Conservation (phyloP, 2,797 vertebrate species). For the Periparus ater region DNA sequence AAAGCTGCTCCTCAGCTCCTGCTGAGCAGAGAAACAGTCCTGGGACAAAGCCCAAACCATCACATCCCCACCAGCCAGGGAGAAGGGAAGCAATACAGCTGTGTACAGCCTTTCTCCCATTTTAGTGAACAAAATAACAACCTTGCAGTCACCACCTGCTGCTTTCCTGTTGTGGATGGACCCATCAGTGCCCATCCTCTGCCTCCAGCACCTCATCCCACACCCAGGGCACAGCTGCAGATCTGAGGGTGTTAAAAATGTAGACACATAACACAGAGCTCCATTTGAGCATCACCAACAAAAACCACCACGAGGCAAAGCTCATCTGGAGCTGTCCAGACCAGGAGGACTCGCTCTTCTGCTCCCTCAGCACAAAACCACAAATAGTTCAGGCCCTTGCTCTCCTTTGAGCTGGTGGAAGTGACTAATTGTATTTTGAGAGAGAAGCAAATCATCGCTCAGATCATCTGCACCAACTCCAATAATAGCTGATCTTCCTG, state of each 20-base stretch:
- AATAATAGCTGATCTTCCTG: slow-evolving; percentile 19
- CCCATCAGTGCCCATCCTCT: background rate
- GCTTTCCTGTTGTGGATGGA: fast-evolving
- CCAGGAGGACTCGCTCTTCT: background rate
- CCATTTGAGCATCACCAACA: background rate
- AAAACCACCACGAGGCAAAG: background rate
- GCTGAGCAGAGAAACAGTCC: background rate
- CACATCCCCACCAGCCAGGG: background rate
- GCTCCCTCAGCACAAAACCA: background rate
- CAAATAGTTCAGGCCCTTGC: slow-evolving; percentile 18
- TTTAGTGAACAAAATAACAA: background rate
- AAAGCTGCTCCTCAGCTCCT: background rate
- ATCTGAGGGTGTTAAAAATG: background rate
- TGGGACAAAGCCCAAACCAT: background rate
- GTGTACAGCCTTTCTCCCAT: fast-evolving
- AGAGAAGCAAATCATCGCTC: slow-evolving; percentile 2
- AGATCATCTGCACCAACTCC: slow-evolving; percentile 1
- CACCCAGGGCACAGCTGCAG: background rate
- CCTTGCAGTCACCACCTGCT: no score
- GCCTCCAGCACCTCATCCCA: background rate
- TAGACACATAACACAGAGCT: background rate
- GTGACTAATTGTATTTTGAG: slow-evolving; percentile 12
- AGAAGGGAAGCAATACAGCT: background rate
- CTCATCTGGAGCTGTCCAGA: background rate
- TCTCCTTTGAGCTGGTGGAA: background rate